These are phyloP conservation scores for Capreolus pygargus DNA, from an alignment of 2,113 vertebrate genomes.

Conservation along the genomic window DNA sequence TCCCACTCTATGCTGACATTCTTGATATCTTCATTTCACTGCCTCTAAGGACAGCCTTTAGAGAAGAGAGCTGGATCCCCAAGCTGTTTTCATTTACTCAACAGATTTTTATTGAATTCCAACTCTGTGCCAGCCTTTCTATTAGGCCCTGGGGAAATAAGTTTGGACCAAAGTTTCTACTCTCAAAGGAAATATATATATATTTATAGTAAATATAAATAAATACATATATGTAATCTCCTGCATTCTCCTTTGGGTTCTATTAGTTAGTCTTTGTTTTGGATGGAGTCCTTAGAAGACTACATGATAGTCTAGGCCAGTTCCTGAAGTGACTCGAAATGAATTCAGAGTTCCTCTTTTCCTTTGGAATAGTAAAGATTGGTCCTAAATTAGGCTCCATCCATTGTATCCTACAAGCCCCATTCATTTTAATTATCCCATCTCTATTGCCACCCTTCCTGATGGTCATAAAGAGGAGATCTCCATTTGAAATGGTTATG, in stretches of 20 bases:
- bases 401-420: neutral
- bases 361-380: neutral
- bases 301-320: neutral
- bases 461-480: neutral
- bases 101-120: neutral
- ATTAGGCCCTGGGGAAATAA: neutral
- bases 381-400: neutral
- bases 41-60: neutral
- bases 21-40: neutral
- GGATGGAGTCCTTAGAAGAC: neutral
- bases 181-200: neutral
- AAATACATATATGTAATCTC: neutral
- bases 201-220: neutral
- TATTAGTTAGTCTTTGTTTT: neutral
- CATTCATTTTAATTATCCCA: neutral
- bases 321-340: neutral
- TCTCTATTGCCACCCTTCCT: neutral
- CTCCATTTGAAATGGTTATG: neutral
- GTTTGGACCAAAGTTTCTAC: neutral
- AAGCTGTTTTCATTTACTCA: neutral
- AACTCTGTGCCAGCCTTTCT: neutral
- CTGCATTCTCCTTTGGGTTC: neutral
- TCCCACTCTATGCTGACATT: neutral
- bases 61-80: neutral
- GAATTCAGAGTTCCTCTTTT: neutral